These are phyloP conservation scores for Phyllostomus hastatus DNA, from an alignment of 2,113 vertebrate genomes.

Conservation along the genomic window DNA sequence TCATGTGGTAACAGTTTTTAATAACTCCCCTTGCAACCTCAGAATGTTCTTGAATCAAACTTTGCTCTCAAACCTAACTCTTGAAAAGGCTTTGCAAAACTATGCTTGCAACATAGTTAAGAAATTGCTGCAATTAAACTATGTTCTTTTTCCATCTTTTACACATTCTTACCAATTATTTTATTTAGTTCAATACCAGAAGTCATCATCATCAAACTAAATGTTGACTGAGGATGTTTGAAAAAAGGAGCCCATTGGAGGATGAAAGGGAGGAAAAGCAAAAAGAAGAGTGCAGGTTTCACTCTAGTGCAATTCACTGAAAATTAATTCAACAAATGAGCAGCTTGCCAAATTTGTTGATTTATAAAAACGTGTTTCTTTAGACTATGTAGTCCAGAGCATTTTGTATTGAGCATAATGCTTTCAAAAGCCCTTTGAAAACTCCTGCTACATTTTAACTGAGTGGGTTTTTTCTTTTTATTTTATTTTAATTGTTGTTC, in stretches of 20 bases:
- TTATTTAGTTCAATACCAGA: conserved; percentile 5
- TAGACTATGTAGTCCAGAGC: not conserved
- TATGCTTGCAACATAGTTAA: not conserved
- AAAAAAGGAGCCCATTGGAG: not conserved
- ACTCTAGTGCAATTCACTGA: not conserved
- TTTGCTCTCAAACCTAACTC: not conserved
- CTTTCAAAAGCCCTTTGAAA: conserved; percentile 40
- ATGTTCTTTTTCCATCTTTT: not conserved
- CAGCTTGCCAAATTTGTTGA: conserved; percentile 6
- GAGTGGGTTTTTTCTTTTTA: conserved; percentile 30
- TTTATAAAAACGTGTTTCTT: conserved; percentile 32
- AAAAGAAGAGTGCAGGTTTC: not conserved
- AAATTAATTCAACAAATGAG: conserved; percentile 40
- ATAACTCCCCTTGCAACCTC: conserved; percentile 18
- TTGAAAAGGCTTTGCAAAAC: not conserved
- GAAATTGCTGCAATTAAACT: not conserved
- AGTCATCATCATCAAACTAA: not conserved
- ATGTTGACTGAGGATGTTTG: not conserved
- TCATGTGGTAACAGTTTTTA: conserved; percentile 14
- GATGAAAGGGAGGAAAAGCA: not conserved
- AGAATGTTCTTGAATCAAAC: conserved; percentile 33
- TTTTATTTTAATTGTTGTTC: too few relatives aligned
- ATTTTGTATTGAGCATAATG: conserved; percentile 14
- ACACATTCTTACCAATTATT: not conserved
- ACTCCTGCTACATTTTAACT: conserved; percentile 19